Percentiles rank a stretch among this genome's conserved stretches.
Conservation (phyloP, 2,888 invertebrate species). For the Acanthoscelides obtectus region DNA sequence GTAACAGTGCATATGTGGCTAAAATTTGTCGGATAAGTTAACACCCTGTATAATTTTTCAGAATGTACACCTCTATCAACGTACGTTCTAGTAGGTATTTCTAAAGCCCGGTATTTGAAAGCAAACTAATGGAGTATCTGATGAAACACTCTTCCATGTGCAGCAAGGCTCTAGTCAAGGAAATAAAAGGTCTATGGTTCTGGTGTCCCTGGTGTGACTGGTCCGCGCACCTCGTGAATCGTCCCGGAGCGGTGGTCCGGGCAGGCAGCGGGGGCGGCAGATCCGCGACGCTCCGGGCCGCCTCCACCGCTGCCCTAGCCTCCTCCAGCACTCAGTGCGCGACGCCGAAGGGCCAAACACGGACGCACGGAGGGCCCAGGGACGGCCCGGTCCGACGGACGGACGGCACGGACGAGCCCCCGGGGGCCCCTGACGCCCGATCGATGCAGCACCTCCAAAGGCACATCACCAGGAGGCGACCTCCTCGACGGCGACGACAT, state of each 20-base stretch:
- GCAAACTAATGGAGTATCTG: too few relatives aligned
- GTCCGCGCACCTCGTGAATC: neutral
- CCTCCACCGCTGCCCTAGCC: neutral
- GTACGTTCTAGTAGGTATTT: too few relatives aligned
- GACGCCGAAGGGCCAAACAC: neutral
- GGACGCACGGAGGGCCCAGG: neutral
- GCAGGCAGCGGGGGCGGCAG: constrained; percentile 43
- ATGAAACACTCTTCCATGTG: too few relatives aligned
- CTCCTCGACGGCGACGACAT: constrained; percentile 33
- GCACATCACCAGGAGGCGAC: neutral
- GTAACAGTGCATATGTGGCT: too few relatives aligned
- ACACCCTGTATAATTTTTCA: too few relatives aligned
- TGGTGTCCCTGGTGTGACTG: neutral
- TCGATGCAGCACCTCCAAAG: constrained; percentile 1
- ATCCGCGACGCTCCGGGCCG: neutral
- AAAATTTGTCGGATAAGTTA: too few relatives aligned
- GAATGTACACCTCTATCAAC: too few relatives aligned
- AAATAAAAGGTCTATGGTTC: neutral
- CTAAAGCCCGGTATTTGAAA: too few relatives aligned
- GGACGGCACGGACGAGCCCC: neutral
- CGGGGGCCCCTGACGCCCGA: neutral
- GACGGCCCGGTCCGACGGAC: neutral
- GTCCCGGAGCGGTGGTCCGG: constrained; percentile 12
- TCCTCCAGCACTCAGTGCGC: neutral
- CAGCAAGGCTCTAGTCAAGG: neutral